These are phyloP conservation scores for Apeira syringaria DNA, from an alignment of 2,888 invertebrate genomes.

Conservation along the genomic window DNA sequence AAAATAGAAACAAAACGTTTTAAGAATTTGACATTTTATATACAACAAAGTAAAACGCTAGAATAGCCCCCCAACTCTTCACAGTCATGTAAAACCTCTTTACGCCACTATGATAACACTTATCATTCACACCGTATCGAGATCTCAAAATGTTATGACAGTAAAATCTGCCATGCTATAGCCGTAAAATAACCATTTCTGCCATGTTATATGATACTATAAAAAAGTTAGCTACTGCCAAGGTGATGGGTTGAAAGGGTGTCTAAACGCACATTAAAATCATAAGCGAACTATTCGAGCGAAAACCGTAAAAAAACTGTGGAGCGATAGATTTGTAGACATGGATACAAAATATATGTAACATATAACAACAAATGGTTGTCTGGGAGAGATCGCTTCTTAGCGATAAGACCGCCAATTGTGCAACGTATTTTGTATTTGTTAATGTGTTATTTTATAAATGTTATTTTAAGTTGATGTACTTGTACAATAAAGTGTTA, in stretches of 20 bases:
- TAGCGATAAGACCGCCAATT: no score
- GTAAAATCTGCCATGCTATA: constrained; percentile 59
- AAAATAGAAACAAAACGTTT: no score
- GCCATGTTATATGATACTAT: constrained; percentile 76
- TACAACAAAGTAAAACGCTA: no score
- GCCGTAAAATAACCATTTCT: constrained; percentile 80
- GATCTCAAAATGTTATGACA: constrained; percentile 80
- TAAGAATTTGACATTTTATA: no score
- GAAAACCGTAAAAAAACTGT: constrained; percentile 73
- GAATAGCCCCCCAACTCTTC: constrained; percentile 1
- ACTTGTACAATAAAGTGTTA: no score
- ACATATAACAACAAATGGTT: no score
- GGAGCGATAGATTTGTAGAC: constrained; percentile 30
- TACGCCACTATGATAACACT: constrained; percentile 52
- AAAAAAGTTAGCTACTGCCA: constrained; percentile 65
- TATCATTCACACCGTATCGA: constrained; percentile 68
- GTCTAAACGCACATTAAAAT: constrained; percentile 77
- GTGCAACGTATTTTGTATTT: no score
- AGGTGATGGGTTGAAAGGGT: constrained; percentile 73
- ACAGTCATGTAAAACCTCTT: constrained; percentile 42
- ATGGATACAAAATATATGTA: neutral
- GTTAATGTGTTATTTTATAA: no score
- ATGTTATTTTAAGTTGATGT: no score
- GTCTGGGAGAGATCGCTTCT: no score
- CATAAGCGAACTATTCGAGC: constrained; percentile 72